phyloP scores from a whole-genome alignment of 2,888 invertebrate species.

The Drepana falcataria region DNA sequence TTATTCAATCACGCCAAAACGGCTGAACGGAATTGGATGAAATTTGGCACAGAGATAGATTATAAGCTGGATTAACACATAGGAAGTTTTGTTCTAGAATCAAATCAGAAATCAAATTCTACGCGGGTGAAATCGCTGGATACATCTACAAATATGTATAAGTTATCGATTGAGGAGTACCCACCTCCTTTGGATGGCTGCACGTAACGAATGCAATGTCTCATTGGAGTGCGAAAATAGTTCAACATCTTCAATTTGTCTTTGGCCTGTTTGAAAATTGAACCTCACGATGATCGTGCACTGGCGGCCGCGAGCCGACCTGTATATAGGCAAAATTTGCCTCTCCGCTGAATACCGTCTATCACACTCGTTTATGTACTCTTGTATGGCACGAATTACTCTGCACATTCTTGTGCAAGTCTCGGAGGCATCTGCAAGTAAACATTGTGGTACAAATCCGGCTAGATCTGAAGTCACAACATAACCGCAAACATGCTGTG shows the following conservation, averaged over 20 bases:
- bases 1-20: no score
- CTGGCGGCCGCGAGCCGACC: slow-evolving; percentile 94
- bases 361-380: slow-evolving; percentile 97
- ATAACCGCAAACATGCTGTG: background rate
- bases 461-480: no score
- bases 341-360: slow-evolving; percentile 92
- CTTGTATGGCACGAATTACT: slow-evolving; percentile 94
- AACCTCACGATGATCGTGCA: slow-evolving; percentile 89
- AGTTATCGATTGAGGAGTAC: background rate
- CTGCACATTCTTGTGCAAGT: slow-evolving; percentile 88
- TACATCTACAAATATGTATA: background rate
- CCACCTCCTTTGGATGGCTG: slow-evolving; percentile 84
- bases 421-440: slow-evolving; percentile 56
- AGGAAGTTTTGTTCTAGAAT: no score
- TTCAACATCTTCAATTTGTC: slow-evolving; percentile 94
- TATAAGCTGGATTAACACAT: no score
- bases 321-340: slow-evolving; percentile 91
- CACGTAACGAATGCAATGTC: slow-evolving; percentile 90
- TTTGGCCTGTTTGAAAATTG: slow-evolving; percentile 89
- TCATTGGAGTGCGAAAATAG: slow-evolving; percentile 96
- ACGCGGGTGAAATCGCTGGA: no score
- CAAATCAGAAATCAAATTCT: no score
- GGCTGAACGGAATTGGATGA: no score
- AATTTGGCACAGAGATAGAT: no score
- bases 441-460: background rate